Evolutionary conservation across 2,888 invertebrate species (phyloP), one percentile per base, ranked within the genome.

Genomic region (Pristionchus fissidentatus): DNA sequence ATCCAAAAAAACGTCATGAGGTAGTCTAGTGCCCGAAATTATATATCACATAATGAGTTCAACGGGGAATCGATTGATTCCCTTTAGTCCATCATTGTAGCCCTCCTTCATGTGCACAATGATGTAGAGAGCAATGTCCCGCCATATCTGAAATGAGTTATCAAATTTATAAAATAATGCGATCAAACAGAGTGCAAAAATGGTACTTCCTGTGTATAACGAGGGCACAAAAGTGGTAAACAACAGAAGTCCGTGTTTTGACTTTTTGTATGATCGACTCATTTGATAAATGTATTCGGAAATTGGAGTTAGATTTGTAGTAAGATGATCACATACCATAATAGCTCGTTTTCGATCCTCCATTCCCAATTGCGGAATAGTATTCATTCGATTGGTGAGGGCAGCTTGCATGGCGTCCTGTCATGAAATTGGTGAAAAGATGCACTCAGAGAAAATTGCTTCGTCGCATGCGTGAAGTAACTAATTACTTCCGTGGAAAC

Each of bases 391-490:
- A 52, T 86, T 84, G 4, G 86, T 84, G 15, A 91, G 84, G 0
- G 90, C 87, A 60, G 84, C 82, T 80, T 91, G 90, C 89, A 91
- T 91, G 8, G 90, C 91, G 83, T 90, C 90, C 90, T 90, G 84
- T 55, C 87, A 84, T 57, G 15, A 49, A 13, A 4, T 46, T n/a
- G 3, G 49, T 3, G 32, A 2, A 5, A 26, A 15, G 29, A 15
- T 7, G 29, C n/a, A n/a, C n/a, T n/a, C n/a, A n/a, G n/a, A n/a
- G n/a, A n/a, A n/a, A n/a, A n/a, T n/a, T n/a, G n/a, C n/a, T n/a
- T n/a, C n/a, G n/a, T n/a, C n/a, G n/a, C n/a, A n/a, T n/a, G n/a
- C n/a, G n/a, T n/a, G n/a, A n/a, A n/a, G n/a, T n/a, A n/a, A n/a
- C n/a, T n/a, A n/a, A n/a, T n/a, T n/a, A n/a, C n/a, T n/a, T n/a